Percentiles rank a stretch among this genome's conserved stretches.
phyloP scores from a whole-genome alignment of 2,888 invertebrate species.

The Diaprepes abbreviatus region DNA sequence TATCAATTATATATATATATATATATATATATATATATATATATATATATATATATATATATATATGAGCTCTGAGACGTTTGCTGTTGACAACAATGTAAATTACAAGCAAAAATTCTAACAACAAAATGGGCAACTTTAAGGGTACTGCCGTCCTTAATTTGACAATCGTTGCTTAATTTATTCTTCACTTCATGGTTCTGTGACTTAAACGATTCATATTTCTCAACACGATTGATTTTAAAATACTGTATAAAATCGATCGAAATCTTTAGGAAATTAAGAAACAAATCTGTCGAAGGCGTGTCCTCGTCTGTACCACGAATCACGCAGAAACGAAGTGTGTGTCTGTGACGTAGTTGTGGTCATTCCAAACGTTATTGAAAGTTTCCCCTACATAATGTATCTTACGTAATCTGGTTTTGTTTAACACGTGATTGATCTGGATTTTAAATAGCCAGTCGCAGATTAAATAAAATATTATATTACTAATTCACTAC shows the following conservation, averaged over 20 bases:
- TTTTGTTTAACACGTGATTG: constrained; percentile 23
- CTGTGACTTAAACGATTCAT: too few relatives aligned
- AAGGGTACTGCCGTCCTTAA: too few relatives aligned
- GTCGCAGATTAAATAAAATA: not conserved
- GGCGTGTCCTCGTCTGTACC: constrained; percentile 23
- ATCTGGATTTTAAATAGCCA: constrained; percentile 18
- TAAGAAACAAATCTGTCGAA: constrained; percentile 3
- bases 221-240: not conserved
- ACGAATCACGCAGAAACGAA: not conserved
- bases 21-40: too few relatives aligned
- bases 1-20: too few relatives aligned
- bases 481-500: too few relatives aligned
- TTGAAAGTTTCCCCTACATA: constrained; percentile 35
- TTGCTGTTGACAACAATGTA: too few relatives aligned
- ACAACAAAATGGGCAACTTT: too few relatives aligned
- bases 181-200: too few relatives aligned
- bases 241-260: not conserved
- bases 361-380: constrained; percentile 21
- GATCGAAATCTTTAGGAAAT: constrained; percentile 24
- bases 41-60: too few relatives aligned
- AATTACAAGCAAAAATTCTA: too few relatives aligned
- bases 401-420: constrained; percentile 23
- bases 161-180: too few relatives aligned
- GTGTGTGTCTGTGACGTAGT: constrained; percentile 27
- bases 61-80: too few relatives aligned